Percentiles rank a stretch among this genome's conserved stretches.
Evolutionary conservation across 2,888 invertebrate genomes (phyloP).

Genomic region (Aleiodes testaceus): DNA sequence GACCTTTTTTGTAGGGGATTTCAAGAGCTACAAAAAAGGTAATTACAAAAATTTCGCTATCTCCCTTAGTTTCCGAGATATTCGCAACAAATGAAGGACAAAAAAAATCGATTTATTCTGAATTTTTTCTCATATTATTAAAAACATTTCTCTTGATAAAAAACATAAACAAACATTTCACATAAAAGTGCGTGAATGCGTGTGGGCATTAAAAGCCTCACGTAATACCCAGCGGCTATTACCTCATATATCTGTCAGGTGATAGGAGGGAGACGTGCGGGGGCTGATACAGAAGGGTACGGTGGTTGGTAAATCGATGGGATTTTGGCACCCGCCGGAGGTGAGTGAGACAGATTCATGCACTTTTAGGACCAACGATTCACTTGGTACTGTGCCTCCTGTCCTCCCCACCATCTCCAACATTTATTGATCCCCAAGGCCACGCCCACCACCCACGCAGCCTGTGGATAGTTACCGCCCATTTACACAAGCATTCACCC

Average conservation of each 20-base stretch:
- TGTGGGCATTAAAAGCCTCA: constrained; percentile 2
- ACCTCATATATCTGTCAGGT: constrained; percentile 21
- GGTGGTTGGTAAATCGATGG: constrained; percentile 7
- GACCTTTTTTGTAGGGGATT: too few species aligned
- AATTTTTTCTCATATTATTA: too few species aligned
- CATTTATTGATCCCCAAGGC: constrained; percentile 68
- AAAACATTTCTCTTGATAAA: too few species aligned
- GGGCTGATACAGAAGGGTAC: constrained; percentile 25
- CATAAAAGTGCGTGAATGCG: background rate
- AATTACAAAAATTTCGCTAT: too few species aligned
- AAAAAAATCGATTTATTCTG: too few species aligned
- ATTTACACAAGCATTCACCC: constrained; percentile 47
- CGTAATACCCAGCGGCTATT: constrained; percentile 6
- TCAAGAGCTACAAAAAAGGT: too few species aligned
- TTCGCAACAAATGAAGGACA: too few species aligned
- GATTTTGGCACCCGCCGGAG: constrained; percentile 8
- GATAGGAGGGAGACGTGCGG: background rate
- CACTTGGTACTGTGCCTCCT: constrained; percentile 39
- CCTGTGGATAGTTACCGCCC: constrained; percentile 59
- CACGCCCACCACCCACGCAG: constrained; percentile 66
- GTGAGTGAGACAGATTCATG: background rate
- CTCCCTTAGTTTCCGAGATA: too few species aligned
- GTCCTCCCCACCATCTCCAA: constrained; percentile 30
- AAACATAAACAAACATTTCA: background rate
- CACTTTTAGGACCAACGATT: constrained; percentile 29